Percentiles rank a stretch among this genome's conserved stretches.
phyloP scores from a whole-genome alignment of 2,113 vertebrate genomes.

The Corythoichthys haematopterus region DNA sequence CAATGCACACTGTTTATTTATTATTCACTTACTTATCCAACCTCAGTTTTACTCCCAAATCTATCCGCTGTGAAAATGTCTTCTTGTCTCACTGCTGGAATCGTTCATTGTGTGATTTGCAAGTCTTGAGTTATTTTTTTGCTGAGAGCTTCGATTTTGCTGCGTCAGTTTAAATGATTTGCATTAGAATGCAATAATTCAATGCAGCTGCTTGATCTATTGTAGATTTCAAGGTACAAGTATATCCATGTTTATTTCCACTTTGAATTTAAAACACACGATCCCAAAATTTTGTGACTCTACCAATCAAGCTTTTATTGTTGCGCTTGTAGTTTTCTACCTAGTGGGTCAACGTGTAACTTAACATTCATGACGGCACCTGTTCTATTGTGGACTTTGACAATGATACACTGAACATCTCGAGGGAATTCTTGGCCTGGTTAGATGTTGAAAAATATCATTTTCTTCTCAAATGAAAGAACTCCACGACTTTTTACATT shows the following conservation, averaged over 20 bases:
- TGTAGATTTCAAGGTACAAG: too few species aligned
- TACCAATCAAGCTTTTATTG: neutral
- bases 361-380: neutral
- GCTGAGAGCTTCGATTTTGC: slow-evolving; percentile 41
- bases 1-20: slow-evolving; percentile 38
- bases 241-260: too few species aligned
- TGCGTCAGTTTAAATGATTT: slow-evolving; percentile 41
- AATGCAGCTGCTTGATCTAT: slow-evolving; percentile 35
- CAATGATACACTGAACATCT: neutral
- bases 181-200: slow-evolving; percentile 33
- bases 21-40: slow-evolving; percentile 44
- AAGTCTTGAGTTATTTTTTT: slow-evolving; percentile 3
- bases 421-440: neutral
- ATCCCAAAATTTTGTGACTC: slow-evolving; percentile 4
- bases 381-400: neutral
- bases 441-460: too few species aligned
- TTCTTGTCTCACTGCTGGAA: slow-evolving; percentile 20
- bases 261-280: too few species aligned
- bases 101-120: slow-evolving; percentile 43
- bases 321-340: neutral
- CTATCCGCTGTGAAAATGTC: slow-evolving; percentile 24
- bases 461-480: neutral
- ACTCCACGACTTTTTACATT: neutral
- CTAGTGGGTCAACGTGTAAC: neutral
- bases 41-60: slow-evolving; percentile 17